A percentile compares a stretch with the other conserved stretches of the same genome.
phyloP scores from a whole-genome alignment of 2,888 invertebrate species.

The Incurvaria masculella region DNA sequence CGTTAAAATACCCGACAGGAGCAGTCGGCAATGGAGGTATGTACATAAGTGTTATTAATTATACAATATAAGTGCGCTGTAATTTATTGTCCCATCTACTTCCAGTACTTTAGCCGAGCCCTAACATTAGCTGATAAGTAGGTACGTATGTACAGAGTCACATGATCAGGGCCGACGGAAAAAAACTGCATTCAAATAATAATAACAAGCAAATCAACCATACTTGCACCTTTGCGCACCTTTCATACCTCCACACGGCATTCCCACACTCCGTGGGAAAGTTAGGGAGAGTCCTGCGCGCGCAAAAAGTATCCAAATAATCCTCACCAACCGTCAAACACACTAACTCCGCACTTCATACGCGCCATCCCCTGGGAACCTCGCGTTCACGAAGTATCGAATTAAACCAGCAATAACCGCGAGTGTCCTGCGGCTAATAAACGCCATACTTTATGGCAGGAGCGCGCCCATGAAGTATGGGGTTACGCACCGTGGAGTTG shows the following conservation, averaged over 20 bases:
- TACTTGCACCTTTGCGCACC: neutral
- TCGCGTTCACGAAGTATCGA: constrained; percentile 25
- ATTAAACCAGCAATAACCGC: constrained; percentile 22
- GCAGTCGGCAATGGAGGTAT: too few species aligned
- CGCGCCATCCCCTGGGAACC: constrained; percentile 25
- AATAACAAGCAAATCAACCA: neutral
- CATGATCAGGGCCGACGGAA: too few species aligned
- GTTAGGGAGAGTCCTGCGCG: constrained; percentile 2
- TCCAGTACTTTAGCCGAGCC: too few species aligned
- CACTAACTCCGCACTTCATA: constrained; percentile 33
- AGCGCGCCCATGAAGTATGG: constrained; percentile 27
- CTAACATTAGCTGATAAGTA: too few species aligned
- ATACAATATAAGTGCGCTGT: too few species aligned
- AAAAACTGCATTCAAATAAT: neutral
- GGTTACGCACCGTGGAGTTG: constrained; percentile 20
- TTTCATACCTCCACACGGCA: constrained; percentile 16
- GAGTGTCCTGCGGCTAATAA: constrained; percentile 20
- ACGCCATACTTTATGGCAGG: constrained; percentile 29
- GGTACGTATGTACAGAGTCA: too few species aligned
- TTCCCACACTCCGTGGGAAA: constrained; percentile 51
- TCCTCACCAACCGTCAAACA: constrained; percentile 19
- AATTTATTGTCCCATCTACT: too few species aligned
- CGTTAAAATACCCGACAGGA: too few species aligned
- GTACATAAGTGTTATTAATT: too few species aligned
- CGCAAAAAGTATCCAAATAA: constrained; percentile 34